A percentile compares a stretch with the other conserved stretches of the same genome.
Conservation (phyloP, 1,140 invertebrate species). For the Cydia strobilella region DNA sequence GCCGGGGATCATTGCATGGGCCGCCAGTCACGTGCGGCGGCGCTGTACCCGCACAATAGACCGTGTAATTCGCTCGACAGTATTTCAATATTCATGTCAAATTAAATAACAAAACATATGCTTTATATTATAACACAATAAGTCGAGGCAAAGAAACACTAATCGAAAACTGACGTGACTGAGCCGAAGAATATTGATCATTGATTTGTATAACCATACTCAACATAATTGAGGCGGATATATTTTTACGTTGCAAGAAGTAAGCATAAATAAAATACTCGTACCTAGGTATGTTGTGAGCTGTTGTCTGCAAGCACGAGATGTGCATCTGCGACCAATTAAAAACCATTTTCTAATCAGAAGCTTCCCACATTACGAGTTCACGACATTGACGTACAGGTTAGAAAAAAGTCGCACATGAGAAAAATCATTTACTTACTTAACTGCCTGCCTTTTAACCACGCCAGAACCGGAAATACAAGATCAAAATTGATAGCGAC, state of each 20-base stretch:
- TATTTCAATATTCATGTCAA: slow-evolving; percentile 38
- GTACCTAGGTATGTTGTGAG: not conserved
- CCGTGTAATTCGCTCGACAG: slow-evolving; percentile 56
- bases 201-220: not conserved
- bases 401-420: slow-evolving; percentile 21
- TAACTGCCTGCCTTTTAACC: not conserved
- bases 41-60: slow-evolving; percentile 53
- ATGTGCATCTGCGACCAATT: not conserved
- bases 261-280: too few species aligned
- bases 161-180: slow-evolving; percentile 38
- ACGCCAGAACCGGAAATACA: slow-evolving; percentile 17
- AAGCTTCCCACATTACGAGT: slow-evolving; percentile 11
- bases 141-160: slow-evolving; percentile 41
- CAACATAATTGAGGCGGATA: not conserved
- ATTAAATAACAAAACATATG: slow-evolving; percentile 47
- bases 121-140: slow-evolving; percentile 3
- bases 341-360: slow-evolving; percentile 11
- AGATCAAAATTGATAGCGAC: slow-evolving; percentile 29
- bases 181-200: slow-evolving; percentile 13
- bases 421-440: not conserved
- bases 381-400: not conserved
- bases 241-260: not conserved
- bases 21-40: slow-evolving; percentile 40
- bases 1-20: slow-evolving; percentile 35
- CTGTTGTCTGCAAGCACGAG: not conserved